phyloP scores from a whole-genome alignment of 2,113 vertebrate species.

The Nannospalax galili region DNA sequence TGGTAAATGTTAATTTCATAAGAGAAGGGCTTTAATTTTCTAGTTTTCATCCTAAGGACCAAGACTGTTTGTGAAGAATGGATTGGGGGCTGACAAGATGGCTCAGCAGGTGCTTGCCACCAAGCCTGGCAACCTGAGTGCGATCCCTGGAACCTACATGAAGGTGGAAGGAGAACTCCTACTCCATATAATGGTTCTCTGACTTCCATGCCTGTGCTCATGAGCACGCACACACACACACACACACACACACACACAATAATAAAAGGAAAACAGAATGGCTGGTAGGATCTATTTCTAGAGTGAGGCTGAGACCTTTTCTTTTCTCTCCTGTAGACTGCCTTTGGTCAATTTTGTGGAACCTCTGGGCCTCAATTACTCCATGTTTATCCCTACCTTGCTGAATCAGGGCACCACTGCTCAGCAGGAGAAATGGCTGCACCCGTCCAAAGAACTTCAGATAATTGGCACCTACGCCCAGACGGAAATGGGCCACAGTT shows the following conservation, averaged over 20 bases:
- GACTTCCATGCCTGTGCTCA: neutral
- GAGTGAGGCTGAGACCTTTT: slow-evolving; percentile 83
- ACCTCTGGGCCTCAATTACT: slow-evolving; percentile 90
- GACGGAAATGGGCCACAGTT: slow-evolving; percentile 98
- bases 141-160: neutral
- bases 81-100: neutral
- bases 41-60: neutral
- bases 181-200: neutral
- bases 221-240: no score
- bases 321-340: slow-evolving; percentile 87
- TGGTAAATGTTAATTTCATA: neutral
- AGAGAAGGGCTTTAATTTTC: neutral
- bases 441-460: slow-evolving; percentile 85
- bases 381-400: slow-evolving; percentile 95
- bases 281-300: neutral
- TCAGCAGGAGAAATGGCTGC: slow-evolving; percentile 94
- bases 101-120: neutral
- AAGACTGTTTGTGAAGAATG: neutral
- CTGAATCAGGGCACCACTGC: slow-evolving; percentile 89
- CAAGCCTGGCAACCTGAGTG: neutral
- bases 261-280: neutral
- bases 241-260: neutral
- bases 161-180: neutral
- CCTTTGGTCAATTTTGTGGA: slow-evolving; percentile 84
- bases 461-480: slow-evolving; percentile 97